Percentiles rank a stretch among this genome's conserved stretches.
These are phyloP conservation scores for Vespertilio murinus DNA, from an alignment of 2,797 vertebrate genomes.

Conservation along the genomic window DNA sequence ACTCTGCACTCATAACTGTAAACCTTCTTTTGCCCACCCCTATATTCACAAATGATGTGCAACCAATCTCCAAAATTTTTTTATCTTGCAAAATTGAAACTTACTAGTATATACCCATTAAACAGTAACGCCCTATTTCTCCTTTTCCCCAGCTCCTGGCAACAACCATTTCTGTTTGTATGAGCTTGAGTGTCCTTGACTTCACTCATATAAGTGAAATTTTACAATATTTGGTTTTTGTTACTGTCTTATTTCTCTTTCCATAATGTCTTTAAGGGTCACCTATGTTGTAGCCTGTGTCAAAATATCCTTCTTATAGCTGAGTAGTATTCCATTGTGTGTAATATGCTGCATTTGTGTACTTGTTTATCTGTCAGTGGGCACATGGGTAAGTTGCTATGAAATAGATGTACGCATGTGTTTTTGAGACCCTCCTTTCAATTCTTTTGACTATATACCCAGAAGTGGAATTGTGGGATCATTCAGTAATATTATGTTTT, in stretches of 20 bases:
- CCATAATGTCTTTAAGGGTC: neutral
- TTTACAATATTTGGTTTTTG: neutral
- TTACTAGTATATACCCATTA: neutral
- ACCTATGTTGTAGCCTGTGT: neutral
- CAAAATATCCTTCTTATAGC: neutral
- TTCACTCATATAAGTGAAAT: neutral
- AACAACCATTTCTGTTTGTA: neutral
- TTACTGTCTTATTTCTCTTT: constrained; percentile 18
- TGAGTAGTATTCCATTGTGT: neutral
- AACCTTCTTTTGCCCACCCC: neutral
- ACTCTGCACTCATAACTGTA: neutral
- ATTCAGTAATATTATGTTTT: neutral
- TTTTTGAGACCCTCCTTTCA: constrained; percentile 23
- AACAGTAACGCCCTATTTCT: neutral
- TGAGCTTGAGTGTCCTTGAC: neutral
- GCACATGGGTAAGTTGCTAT: neutral
- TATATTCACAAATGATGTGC: neutral
- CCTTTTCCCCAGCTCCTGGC: neutral
- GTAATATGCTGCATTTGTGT: neutral
- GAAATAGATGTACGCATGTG: neutral
- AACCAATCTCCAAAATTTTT: neutral
- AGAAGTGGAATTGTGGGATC: neutral
- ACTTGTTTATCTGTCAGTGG: neutral
- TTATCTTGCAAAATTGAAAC: neutral
- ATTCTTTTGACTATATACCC: neutral